These are phyloP conservation scores for Dryadula phaetusa DNA, from an alignment of 2,888 invertebrate species.

Conservation along the genomic window DNA sequence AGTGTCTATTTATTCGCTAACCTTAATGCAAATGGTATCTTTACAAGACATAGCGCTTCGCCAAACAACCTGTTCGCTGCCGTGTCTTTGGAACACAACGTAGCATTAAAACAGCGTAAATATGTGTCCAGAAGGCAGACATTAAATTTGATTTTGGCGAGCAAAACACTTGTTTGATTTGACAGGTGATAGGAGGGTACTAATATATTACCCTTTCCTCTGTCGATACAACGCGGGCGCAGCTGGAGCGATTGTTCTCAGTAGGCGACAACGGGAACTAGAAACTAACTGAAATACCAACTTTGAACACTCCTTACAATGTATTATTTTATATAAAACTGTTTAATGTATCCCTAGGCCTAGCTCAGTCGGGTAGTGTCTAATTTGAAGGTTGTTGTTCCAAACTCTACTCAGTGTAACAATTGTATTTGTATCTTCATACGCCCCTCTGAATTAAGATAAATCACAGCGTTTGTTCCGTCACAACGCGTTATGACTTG, in stretches of 20 bases:
- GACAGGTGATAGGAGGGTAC: constrained; percentile 77
- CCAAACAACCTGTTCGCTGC: constrained; percentile 29
- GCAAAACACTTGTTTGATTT: constrained; percentile 81
- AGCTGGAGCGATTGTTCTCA: constrained; percentile 61
- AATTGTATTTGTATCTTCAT: too few relatives aligned
- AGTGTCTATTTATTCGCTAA: neutral
- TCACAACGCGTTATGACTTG: too few relatives aligned
- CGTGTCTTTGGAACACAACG: constrained; percentile 30
- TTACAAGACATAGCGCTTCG: constrained; percentile 31
- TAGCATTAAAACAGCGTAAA: constrained; percentile 58
- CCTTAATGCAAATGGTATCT: constrained; percentile 27
- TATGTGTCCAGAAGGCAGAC: constrained; percentile 73
- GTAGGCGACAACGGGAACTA: constrained; percentile 45
- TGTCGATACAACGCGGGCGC: constrained; percentile 61
- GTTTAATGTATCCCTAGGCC: too few relatives aligned
- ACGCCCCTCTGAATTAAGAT: too few relatives aligned
- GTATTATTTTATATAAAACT: neutral
- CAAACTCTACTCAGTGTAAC: too few relatives aligned
- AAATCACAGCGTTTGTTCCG: too few relatives aligned
- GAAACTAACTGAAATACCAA: constrained; percentile 27
- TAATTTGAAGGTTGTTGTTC: too few relatives aligned
- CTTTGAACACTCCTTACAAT: constrained; percentile 14
- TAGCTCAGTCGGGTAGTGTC: too few relatives aligned
- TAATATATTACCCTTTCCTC: constrained; percentile 69
- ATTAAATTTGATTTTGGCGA: constrained; percentile 77